Base-by-base conservation (phyloP, 2,888 invertebrate genomes). In the Euproctis similis region DNA sequence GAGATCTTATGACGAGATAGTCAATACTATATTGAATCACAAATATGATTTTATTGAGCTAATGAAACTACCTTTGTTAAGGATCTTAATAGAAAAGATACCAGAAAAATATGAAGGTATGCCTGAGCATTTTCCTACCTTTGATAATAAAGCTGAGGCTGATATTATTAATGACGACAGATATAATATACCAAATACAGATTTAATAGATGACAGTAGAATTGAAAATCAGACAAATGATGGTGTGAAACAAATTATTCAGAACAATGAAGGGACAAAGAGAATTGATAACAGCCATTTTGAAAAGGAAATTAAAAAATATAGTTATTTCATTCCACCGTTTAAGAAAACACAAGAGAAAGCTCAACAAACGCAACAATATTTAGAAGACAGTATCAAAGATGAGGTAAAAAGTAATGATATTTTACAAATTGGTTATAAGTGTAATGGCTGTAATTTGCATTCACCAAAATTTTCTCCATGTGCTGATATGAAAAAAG, bases 1-100 rank as follows among this genome's bases (percentile, higher is more conserved):
- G n/a, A 6, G n/a, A 9, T 11, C 8, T 5, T 21, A 22, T 22
- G 13, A 17, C 3, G 26, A 11, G 1, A 17, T 24, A 1, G 9
- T 2, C 23, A 23, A 8, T 18, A 20, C 10, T 10, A 3, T 21
- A 21, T n/a, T 2, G 2, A 21, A 6, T 10, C 10, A 21, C 10
- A 8, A 21, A 11, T 41, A 47, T 1, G 49, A 57, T 19, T 54
- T 52, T 17, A 20, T 58, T 9, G 58, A 61, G 34, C 45, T 61
- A 8, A 34, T 59, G 8, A 61, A 58, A 31, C 24, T 38, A 24
- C 58, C 62, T 17, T 16, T 55, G 24, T 14, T 49, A 19, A 30
- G 37, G 24, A 19, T 42, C 8, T 13, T 3, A 26, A 12, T 18
- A 12, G 10, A 24, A 16, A 11, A 17, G 42, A 38, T 24, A 6